Percentiles rank a stretch among this genome's conserved stretches.
These are phyloP conservation scores for Orthonevra nobilis DNA, from an alignment of 2,888 invertebrate genomes.

Conservation along the genomic window DNA sequence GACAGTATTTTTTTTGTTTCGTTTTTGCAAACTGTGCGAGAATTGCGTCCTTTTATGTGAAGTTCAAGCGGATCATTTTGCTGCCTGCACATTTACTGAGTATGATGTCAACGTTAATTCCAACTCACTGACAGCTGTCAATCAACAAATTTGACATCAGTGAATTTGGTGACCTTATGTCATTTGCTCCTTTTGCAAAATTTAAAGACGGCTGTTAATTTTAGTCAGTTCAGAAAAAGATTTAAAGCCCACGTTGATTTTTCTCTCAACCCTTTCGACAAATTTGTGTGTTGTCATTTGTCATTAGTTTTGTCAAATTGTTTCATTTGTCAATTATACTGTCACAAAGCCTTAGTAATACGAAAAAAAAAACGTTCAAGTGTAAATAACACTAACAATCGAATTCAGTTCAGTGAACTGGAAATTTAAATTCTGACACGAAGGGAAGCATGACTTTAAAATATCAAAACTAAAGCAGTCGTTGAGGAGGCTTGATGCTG, in stretches of 20 bases:
- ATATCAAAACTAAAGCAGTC: conserved; percentile 34
- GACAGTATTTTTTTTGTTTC: conserved; percentile 47
- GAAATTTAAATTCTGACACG: conserved; percentile 43
- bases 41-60: conserved; percentile 38
- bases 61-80: conserved; percentile 47
- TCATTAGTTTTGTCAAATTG: too few relatives aligned
- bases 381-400: conserved; percentile 55
- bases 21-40: conserved; percentile 48
- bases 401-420: conserved; percentile 62
- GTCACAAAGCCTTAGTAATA: conserved; percentile 35
- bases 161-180: neutral
- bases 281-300: too few relatives aligned
- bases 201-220: too few relatives aligned
- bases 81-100: conserved; percentile 40
- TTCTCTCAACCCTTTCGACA: conserved; percentile 34
- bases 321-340: conserved; percentile 15
- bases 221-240: too few relatives aligned
- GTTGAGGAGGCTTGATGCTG: conserved; percentile 39
- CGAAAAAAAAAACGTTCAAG: conserved; percentile 37
- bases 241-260: too few relatives aligned
- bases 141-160: neutral
- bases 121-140: conserved; percentile 63
- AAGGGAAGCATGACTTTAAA: conserved; percentile 46
- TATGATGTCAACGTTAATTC: conserved; percentile 60
- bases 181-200: neutral